phyloP scores from a whole-genome alignment of 1,140 invertebrate species.

The Aporrectodea caliginosa region DNA sequence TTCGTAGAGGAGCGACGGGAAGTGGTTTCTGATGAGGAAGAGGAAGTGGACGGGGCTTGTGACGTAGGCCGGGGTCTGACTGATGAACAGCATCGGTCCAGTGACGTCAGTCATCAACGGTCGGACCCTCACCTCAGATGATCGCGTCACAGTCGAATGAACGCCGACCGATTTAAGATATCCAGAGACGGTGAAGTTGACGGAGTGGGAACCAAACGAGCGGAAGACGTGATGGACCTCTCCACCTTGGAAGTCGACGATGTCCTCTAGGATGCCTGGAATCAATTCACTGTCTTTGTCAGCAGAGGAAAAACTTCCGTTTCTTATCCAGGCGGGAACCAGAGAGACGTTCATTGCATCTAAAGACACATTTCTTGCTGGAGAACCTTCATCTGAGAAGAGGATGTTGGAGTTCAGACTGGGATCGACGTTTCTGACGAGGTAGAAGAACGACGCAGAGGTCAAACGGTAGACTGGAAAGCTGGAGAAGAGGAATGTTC shows the following conservation, averaged over 20 bases:
- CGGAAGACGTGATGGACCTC: background rate
- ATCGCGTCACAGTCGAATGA: background rate
- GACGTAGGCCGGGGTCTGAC: background rate
- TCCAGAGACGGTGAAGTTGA: background rate
- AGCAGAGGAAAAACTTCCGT: background rate
- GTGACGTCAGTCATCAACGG: background rate
- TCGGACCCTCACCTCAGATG: background rate
- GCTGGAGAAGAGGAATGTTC: background rate
- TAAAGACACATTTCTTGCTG: background rate
- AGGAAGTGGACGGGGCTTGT: background rate
- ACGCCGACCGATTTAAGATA: background rate
- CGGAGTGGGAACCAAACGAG: background rate
- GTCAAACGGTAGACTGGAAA: background rate
- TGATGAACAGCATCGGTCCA: background rate
- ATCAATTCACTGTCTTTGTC: background rate
- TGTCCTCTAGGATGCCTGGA: background rate
- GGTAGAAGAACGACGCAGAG: background rate
- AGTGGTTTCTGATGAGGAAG: background rate
- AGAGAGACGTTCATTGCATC: background rate
- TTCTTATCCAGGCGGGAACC: background rate
- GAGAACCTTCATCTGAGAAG: background rate
- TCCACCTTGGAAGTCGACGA: background rate
- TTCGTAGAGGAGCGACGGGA: background rate
- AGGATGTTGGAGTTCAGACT: background rate
- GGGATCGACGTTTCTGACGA: background rate